These are phyloP conservation scores for Anoplius nigerrimus DNA, from an alignment of 2,888 invertebrate genomes.

Conservation along the genomic window DNA sequence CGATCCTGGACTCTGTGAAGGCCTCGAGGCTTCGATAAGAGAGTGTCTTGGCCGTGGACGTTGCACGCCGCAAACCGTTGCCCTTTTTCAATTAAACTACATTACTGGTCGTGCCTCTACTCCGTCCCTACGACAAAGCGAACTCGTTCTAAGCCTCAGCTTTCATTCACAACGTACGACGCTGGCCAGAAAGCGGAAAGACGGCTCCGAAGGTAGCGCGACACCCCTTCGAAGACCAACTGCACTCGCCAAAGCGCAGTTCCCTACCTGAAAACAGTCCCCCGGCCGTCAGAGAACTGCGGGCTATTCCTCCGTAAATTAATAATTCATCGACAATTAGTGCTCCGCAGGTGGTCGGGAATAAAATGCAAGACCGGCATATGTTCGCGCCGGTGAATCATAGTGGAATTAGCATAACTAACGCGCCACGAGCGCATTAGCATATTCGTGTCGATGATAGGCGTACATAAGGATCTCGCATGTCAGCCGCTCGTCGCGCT, in stretches of 20 bases:
- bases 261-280: too few relatives aligned
- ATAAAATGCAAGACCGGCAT: slow-evolving; percentile 64
- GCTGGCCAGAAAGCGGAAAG: neutral
- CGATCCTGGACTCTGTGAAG: too few relatives aligned
- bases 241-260: neutral
- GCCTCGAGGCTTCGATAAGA: too few relatives aligned
- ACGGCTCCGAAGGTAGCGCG: neutral
- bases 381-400: slow-evolving; percentile 70
- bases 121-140: neutral
- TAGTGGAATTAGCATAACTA: slow-evolving; percentile 69
- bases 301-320: slow-evolving; percentile 47
- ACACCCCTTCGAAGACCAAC: neutral
- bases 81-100: neutral
- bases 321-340: slow-evolving; percentile 69
- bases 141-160: neutral
- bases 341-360: slow-evolving; percentile 67
- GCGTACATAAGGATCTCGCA: slow-evolving; percentile 52
- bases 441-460: slow-evolving; percentile 64
- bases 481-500: slow-evolving; percentile 48
- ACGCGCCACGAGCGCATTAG: slow-evolving; percentile 65
- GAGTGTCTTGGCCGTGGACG: too few relatives aligned
- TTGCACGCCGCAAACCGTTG: too few relatives aligned
- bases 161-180: neutral
- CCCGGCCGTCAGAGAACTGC: too few relatives aligned
- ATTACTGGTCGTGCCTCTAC: too few relatives aligned